These are phyloP conservation scores for Chouioia cunea DNA, from an alignment of 2,888 invertebrate species.

Conservation along the genomic window DNA sequence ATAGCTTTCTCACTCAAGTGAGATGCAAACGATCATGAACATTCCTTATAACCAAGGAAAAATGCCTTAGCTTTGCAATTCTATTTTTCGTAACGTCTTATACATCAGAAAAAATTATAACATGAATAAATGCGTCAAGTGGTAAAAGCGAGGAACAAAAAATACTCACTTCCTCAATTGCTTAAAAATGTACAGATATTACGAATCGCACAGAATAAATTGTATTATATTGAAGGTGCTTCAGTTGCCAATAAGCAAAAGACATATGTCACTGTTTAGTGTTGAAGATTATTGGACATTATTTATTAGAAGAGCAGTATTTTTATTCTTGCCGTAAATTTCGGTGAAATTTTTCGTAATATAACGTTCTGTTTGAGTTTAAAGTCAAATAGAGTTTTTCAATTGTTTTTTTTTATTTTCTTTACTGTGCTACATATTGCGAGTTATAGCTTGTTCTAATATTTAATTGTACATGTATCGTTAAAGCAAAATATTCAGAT, in stretches of 20 bases:
- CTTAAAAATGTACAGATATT: constrained; percentile 45
- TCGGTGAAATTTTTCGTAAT: constrained; percentile 37
- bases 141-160: constrained; percentile 20
- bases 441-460: constrained; percentile 42
- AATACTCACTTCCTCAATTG: constrained; percentile 31
- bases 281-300: constrained; percentile 42
- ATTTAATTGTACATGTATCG: constrained; percentile 43
- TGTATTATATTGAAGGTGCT: constrained; percentile 47
- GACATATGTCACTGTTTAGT: constrained; percentile 41
- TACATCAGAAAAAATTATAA: constrained; percentile 38
- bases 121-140: constrained; percentile 37
- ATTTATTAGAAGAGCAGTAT: constrained; percentile 43
- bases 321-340: constrained; percentile 42
- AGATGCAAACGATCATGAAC: constrained; percentile 40
- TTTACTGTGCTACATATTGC: constrained; percentile 44
- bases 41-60: constrained; percentile 46
- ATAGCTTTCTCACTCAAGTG: constrained; percentile 32
- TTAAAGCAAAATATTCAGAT: constrained; percentile 27
- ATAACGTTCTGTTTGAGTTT: constrained; percentile 30
- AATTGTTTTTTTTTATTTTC: constrained; percentile 28
- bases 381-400: constrained; percentile 21
- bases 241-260: constrained; percentile 43
- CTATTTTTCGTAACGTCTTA: constrained; percentile 53
- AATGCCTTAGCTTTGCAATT: constrained; percentile 56
- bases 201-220: constrained; percentile 44